Evolutionary conservation across 2,797 vertebrate species (phyloP), one percentile per base, ranked within the genome.

Genomic region (Melanotaenia trifasciata): DNA sequence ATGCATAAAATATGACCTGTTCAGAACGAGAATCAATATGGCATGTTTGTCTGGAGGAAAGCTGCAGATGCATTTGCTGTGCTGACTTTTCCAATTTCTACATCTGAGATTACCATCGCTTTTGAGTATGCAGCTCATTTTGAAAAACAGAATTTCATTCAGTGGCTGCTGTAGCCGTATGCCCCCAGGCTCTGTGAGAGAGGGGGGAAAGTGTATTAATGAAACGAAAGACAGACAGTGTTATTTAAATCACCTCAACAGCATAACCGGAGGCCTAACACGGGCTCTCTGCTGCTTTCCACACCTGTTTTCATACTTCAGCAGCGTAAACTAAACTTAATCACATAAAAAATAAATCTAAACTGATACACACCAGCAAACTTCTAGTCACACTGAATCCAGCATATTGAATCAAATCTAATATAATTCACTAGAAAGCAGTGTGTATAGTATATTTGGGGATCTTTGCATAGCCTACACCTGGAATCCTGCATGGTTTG

Each of bases 61-160:
- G 87, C 85, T 71, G 83, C 84, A 85, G 88, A 90, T 89, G 84
- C 89, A 89, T 93, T 90, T 90, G 84, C 90, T 76, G 84, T 80
- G 87, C 87, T 91, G 87, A 89, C 87, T 91, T 91, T 92, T 93
- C 90, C 91, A 91, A 90, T 94, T 92, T 91, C 87, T 91, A 91
- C 90, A 91, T 87, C 85, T 88, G 85, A 92, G 92, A 93, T 94
- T 92, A 92, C 87, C 87, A 91, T 91, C 88, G 80, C 90, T 89
- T 91, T 86, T 28, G 86, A 91, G 86, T 82, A 74, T 74, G 87
- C 86, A 67, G 88, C 90, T 90, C 84, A 91, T 93, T 92, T 91
- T 85, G 83, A 93, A 88, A 91, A 93, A 89, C 89, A 87, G 86
- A 92, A 93, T 88, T 93, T 89, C 84, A 90, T 92, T 92, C 89